phyloP scores from a whole-genome alignment of 2,113 vertebrate genomes.

The Leucopsar rothschildi region DNA sequence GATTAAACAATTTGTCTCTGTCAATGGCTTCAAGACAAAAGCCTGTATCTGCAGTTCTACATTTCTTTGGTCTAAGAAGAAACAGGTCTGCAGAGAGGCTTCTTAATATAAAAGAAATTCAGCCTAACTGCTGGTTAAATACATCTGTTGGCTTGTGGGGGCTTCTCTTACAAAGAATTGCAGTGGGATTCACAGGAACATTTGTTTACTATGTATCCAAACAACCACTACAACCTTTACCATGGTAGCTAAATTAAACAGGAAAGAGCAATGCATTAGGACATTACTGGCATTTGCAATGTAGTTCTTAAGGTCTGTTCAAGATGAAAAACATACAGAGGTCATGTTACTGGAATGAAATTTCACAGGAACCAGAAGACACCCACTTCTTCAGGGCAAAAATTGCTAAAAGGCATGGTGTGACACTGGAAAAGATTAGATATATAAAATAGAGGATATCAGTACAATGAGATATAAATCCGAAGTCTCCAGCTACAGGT shows the following conservation, averaged over 20 bases:
- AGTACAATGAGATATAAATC: not conserved
- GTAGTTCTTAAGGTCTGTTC: not conserved
- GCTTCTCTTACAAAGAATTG: conserved; percentile 42
- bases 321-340: not conserved
- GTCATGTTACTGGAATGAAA: not conserved
- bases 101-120: not conserved
- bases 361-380: not conserved
- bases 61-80: not conserved
- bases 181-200: not conserved
- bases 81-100: not conserved
- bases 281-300: not conserved
- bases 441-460: not conserved
- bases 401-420: not conserved
- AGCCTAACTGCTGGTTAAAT: not conserved
- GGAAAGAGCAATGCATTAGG: not conserved
- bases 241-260: not conserved
- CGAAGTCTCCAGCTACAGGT: not conserved
- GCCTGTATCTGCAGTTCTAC: not conserved
- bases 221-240: not conserved
- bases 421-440: not conserved
- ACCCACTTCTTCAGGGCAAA: not conserved
- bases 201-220: not conserved
- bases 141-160: not conserved
- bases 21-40: not conserved
- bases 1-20: not conserved